These are phyloP conservation scores for Polydrusus cervinus DNA, from an alignment of 2,888 invertebrate genomes.

Conservation along the genomic window DNA sequence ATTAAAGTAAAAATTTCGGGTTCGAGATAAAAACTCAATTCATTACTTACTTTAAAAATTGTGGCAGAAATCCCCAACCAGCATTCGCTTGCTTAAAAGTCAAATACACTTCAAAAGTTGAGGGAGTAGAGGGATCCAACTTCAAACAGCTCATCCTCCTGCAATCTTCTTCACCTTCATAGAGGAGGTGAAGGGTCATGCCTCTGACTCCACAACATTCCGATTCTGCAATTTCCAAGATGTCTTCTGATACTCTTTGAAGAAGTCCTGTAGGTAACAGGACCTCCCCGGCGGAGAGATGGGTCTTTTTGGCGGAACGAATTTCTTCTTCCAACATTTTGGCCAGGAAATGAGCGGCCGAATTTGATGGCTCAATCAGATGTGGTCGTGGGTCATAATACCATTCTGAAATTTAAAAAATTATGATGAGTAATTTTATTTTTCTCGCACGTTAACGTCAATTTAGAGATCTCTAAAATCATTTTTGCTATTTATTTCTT, in stretches of 20 bases:
- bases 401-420: slow-evolving; percentile 63
- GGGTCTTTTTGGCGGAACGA: slow-evolving; percentile 86
- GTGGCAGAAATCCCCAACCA: slow-evolving; percentile 91
- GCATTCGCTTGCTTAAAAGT: slow-evolving; percentile 90
- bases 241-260: slow-evolving; percentile 84
- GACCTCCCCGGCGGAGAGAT: slow-evolving; percentile 89
- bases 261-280: slow-evolving; percentile 88
- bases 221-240: slow-evolving; percentile 86
- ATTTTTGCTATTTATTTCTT: too few species aligned
- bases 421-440: too few species aligned
- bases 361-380: slow-evolving; percentile 67
- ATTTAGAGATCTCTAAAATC: too few species aligned
- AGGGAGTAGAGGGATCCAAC: slow-evolving; percentile 89
- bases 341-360: slow-evolving; percentile 81
- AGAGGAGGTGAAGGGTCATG: slow-evolving; percentile 87
- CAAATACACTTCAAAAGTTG: slow-evolving; percentile 92
- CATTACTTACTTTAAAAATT: slow-evolving; percentile 89
- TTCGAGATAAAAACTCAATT: too few species aligned
- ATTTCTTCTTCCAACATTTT: slow-evolving; percentile 85
- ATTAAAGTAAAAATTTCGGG: neutral
- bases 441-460: too few species aligned
- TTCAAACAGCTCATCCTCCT: slow-evolving; percentile 87
- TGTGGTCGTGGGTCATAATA: slow-evolving; percentile 67
- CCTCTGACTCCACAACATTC: slow-evolving; percentile 93
- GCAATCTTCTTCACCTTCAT: slow-evolving; percentile 81